Base-by-base conservation (phyloP, 1,140 invertebrate genomes). In the Belonocnema kinseyi region DNA sequence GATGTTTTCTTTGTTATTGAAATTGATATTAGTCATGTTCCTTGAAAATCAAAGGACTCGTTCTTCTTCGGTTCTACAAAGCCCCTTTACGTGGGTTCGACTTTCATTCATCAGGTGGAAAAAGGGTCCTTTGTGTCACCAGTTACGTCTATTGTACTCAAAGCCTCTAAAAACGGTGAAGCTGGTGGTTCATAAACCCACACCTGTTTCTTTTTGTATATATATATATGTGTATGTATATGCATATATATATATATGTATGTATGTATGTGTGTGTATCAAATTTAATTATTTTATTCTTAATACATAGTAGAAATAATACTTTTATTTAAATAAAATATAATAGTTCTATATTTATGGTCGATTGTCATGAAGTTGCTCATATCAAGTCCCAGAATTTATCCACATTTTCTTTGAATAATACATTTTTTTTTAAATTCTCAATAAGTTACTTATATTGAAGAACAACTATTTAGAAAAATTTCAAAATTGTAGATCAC, bases 71-170 rank as follows among this genome's bases (percentile, higher is more conserved):
- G 21, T 61, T 61, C 40, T 61, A 26, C 16, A 61, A 61, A 61
- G 58, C 13, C 58, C 26, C 13, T 13, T 61, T 14, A 61, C 58
- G 26, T 26, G 13, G 33, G 58, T 61, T 61, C 33, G 61, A 66
- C 61, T 33, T 66, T 66, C 61, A 66, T 66, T 66, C 61, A 66
- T 66, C 26, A 66, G 61, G 61, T 66, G 61, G 40, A 66, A 33
- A 66, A 66, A 66, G 61, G 61, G 26, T 33, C 61, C 46, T 66
- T 66, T 66, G 61, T 66, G 26, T 40, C 61, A 66, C 13, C 21
- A 61, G 21, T 61, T 61, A 26, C 33, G 19, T 61, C 21, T 61
- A 61, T 66, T 66, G 58, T 66, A 61, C 19, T 54, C 26, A 4
- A 33, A 33, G 2, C n/a, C 12, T 66, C 26, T 66, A 40, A 66